A percentile compares a stretch with the other conserved stretches of the same genome.
These are phyloP conservation scores for Pimpla rufipes DNA, from an alignment of 2,888 invertebrate genomes.

Conservation along the genomic window DNA sequence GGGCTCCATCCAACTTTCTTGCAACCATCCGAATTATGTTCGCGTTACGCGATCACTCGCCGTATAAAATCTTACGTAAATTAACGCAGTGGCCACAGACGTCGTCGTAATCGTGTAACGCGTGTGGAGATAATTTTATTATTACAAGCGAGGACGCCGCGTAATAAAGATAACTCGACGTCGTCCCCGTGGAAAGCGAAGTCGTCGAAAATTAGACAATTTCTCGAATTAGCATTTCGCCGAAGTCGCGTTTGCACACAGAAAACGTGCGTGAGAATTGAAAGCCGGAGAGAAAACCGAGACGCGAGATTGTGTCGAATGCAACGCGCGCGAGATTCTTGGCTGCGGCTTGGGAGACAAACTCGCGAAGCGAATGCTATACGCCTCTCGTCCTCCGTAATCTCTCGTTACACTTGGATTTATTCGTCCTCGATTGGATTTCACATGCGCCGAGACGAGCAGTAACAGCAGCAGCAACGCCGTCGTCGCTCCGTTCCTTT, in stretches of 20 bases:
- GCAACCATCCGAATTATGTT: conserved; percentile 36
- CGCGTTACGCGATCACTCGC: background rate
- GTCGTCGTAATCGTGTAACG: conserved; percentile 32
- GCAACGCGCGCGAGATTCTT: background rate
- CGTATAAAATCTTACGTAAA: conserved; percentile 31
- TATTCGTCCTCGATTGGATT: conserved; percentile 57
- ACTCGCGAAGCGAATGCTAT: conserved; percentile 5
- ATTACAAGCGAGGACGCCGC: background rate
- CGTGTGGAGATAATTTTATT: conserved; percentile 34
- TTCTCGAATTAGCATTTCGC: conserved; percentile 1
- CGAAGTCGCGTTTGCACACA: no score
- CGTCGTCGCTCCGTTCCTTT: conserved; percentile 24
- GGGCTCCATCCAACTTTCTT: conserved; percentile 38
- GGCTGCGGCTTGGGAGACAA: conserved; percentile 8
- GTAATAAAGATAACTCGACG: conserved; percentile 33
- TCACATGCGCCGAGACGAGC: conserved; percentile 38
- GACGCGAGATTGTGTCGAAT: background rate
- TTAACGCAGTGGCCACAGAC: conserved; percentile 8
- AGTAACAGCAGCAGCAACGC: no score
- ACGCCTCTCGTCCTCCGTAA: conserved; percentile 27
- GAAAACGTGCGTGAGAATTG: conserved; percentile 16
- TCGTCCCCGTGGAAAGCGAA: background rate
- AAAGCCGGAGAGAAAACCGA: conserved; percentile 16
- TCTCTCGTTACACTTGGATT: conserved; percentile 56
- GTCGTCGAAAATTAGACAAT: background rate